A percentile compares a stretch with the other conserved stretches of the same genome.
Conservation (phyloP, 2,797 vertebrate genomes). For the Eidolon dupreanum region DNA sequence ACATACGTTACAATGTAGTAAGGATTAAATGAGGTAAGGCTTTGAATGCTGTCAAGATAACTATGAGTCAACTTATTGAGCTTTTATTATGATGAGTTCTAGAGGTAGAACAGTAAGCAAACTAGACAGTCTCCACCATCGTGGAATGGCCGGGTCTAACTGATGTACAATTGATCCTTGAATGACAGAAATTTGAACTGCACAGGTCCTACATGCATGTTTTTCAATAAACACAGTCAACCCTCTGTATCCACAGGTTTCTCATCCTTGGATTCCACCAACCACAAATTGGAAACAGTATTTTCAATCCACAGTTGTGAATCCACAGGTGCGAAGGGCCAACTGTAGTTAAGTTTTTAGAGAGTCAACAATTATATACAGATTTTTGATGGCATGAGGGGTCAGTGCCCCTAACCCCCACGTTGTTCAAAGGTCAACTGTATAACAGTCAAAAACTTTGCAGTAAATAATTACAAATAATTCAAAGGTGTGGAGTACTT, state of each 20-base stretch:
- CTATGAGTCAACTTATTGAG: accelerated
- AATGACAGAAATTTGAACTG: background rate
- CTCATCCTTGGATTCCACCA: background rate
- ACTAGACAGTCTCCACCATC: background rate
- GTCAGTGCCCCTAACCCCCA: background rate
- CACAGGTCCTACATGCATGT: background rate
- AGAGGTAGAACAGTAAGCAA: background rate
- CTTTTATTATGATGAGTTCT: background rate
- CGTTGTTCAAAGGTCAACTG: background rate
- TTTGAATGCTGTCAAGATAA: background rate
- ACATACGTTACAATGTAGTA: background rate
- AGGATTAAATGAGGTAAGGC: background rate
- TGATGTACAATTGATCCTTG: background rate
- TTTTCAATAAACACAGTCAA: background rate
- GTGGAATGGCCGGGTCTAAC: background rate
- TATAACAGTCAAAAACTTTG: background rate
- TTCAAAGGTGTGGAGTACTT: background rate
- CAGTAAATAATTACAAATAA: background rate
- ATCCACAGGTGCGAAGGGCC: background rate
- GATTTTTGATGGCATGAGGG: background rate
- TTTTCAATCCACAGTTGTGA: background rate
- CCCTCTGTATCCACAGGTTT: background rate
- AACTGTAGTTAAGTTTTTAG: background rate
- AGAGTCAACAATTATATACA: background rate
- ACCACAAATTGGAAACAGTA: background rate